These are phyloP conservation scores for Antennarius maculatus DNA, from an alignment of 2,797 vertebrate genomes.

Conservation along the genomic window DNA sequence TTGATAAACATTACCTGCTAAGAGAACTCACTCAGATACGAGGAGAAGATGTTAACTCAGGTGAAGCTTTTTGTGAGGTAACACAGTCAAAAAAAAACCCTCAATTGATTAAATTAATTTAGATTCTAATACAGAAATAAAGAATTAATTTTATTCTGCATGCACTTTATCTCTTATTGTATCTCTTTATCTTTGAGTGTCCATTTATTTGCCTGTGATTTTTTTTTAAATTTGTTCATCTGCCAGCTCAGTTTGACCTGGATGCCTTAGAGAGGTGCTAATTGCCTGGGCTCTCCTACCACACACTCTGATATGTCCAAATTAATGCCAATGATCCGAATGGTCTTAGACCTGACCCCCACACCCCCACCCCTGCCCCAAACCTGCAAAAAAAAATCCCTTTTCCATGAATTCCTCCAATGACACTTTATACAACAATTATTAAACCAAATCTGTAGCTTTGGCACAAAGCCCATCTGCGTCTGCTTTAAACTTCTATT, in stretches of 20 bases:
- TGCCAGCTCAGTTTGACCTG: constrained; percentile 2
- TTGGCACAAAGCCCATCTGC: constrained; percentile 5
- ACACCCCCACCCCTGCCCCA: not conserved
- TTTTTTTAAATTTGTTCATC: constrained; percentile 2
- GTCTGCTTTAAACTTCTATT: constrained; percentile 7
- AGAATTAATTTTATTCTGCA: not conserved
- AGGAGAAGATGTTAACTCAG: too few relatives aligned
- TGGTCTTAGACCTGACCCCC: constrained; percentile 42
- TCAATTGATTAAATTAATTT: too few relatives aligned
- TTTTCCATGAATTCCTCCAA: constrained; percentile 2
- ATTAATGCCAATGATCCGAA: constrained; percentile 41
- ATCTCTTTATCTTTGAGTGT: constrained; percentile 3
- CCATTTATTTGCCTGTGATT: constrained; percentile 7
- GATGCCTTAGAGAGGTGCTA: constrained; percentile 28
- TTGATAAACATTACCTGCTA: not conserved
- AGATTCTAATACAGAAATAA: too few relatives aligned
- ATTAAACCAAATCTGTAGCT: not conserved
- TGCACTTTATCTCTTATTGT: constrained; percentile 3
- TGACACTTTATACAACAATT: constrained; percentile 22
- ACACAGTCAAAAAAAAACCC: too few relatives aligned
- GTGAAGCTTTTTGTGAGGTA: too few relatives aligned
- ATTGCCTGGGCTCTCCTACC: constrained; percentile 41
- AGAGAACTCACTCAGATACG: too few relatives aligned
- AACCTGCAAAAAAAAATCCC: constrained; percentile 9
- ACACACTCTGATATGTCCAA: constrained; percentile 47